A percentile compares a stretch with the other conserved stretches of the same genome.
Evolutionary conservation across 2,797 vertebrate genomes (phyloP).

Genomic region (Mycteria americana): DNA sequence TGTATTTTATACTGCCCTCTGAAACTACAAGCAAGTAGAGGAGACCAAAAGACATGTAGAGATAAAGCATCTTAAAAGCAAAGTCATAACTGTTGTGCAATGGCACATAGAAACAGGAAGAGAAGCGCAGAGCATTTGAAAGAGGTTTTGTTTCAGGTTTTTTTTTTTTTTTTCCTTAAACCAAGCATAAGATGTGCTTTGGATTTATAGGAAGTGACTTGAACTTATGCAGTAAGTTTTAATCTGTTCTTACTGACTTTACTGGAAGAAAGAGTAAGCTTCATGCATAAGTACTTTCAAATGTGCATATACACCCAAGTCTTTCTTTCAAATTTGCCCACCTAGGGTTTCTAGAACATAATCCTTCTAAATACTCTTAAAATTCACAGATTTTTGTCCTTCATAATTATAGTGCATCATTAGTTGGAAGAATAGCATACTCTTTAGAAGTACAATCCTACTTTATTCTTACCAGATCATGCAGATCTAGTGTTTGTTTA

Average conservation of each 20-base stretch:
- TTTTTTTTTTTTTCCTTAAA: background rate
- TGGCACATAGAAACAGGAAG: background rate
- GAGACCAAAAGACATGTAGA: background rate
- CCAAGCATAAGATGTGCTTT: background rate
- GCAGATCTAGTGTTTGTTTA: background rate
- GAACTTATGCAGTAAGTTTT: background rate
- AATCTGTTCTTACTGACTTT: background rate
- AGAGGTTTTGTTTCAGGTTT: background rate
- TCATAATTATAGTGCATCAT: background rate
- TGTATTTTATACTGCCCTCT: background rate
- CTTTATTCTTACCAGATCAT: background rate
- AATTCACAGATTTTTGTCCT: background rate
- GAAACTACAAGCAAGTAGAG: background rate
- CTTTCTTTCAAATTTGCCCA: background rate
- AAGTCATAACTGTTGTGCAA: background rate
- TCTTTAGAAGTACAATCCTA: background rate
- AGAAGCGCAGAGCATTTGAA: background rate
- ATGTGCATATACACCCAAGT: background rate
- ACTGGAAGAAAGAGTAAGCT: background rate
- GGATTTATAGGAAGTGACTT: background rate
- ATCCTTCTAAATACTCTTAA: background rate
- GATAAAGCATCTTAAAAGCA: background rate
- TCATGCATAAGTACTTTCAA: background rate
- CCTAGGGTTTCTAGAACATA: background rate
- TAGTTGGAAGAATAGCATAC: background rate